Evolutionary conservation across 30 jellyfish, hydroid and myxozoan genomes (phyloP).

Genomic region (Turritopsis rubra): DNA sequence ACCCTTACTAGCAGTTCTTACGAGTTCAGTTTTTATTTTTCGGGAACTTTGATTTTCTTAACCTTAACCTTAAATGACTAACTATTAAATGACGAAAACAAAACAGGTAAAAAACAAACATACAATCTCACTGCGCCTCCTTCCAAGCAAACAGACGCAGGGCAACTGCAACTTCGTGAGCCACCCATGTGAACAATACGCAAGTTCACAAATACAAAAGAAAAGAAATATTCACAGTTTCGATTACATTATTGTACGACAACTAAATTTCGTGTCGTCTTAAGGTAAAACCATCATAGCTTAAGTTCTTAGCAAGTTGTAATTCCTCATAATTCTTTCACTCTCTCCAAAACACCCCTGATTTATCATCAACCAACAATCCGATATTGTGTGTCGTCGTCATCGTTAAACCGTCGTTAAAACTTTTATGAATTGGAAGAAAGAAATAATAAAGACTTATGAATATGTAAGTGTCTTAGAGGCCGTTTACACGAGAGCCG

Average conservation of each 20-base stretch:
- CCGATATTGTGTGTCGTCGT: neutral
- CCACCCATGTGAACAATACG: neutral
- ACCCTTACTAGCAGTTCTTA: too few species aligned
- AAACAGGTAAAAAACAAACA: too few species aligned
- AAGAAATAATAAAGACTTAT: neutral
- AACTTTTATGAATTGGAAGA: neutral
- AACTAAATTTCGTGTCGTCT: neutral
- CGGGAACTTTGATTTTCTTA: too few species aligned
- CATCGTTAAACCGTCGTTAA: neutral
- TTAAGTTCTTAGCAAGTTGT: neutral
- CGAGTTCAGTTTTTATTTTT: too few species aligned
- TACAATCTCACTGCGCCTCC: too few species aligned
- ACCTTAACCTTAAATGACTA: too few species aligned
- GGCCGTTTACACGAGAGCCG: too few species aligned
- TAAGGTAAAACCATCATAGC: neutral
- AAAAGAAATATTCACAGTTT: neutral
- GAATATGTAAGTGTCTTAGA: too few species aligned
- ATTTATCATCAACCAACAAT: neutral
- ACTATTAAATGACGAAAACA: too few species aligned
- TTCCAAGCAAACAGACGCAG: too few species aligned
- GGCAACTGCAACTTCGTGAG: neutral
- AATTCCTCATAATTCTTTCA: neutral
- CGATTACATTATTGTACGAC: neutral
- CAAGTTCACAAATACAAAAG: neutral
- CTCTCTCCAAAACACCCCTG: neutral